These are phyloP conservation scores for Drosophila prolongata DNA, from an alignment of 2,888 invertebrate species.

Conservation along the genomic window DNA sequence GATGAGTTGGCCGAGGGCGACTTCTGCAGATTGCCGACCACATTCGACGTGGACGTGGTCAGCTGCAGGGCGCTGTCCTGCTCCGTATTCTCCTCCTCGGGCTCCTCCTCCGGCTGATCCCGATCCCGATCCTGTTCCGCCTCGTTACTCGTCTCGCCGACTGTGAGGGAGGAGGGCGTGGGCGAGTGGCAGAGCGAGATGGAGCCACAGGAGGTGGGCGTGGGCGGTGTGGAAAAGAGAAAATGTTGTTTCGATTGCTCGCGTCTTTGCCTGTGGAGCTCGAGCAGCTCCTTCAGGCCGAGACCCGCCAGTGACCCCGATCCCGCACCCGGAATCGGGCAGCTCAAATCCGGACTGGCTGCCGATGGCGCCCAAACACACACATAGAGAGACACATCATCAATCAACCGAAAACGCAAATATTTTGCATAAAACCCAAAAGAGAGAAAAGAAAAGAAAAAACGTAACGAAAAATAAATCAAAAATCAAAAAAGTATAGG, in stretches of 20 bases:
- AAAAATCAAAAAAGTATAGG: conserved; percentile 36
- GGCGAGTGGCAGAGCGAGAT: conserved; percentile 70
- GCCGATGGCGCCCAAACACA: conserved; percentile 46
- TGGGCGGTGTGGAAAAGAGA: conserved; percentile 82
- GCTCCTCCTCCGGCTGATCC: conserved; percentile 44
- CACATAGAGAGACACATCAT: conserved; percentile 31
- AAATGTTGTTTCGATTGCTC: conserved; percentile 82
- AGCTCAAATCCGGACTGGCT: conserved; percentile 72
- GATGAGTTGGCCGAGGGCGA: conserved; percentile 79
- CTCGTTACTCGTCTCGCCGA: conserved; percentile 62
- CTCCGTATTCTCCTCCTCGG: conserved; percentile 51
- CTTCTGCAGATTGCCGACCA: conserved; percentile 61
- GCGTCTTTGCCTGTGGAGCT: conserved; percentile 81
- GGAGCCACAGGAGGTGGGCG: conserved; percentile 76
- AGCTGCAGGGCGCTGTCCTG: conserved; percentile 71
- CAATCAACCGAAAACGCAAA: conserved; percentile 64
- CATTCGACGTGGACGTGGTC: conserved; percentile 57
- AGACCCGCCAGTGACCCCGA: conserved; percentile 47
- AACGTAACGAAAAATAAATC: conserved; percentile 47
- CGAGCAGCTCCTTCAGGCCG: conserved; percentile 79
- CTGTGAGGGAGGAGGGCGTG: conserved; percentile 65
- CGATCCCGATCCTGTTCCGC: conserved; percentile 49
- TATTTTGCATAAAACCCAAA: conserved; percentile 30
- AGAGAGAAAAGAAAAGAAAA: conserved; percentile 47
- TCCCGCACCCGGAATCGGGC: conserved; percentile 46